Conservation (phyloP, 2,113 vertebrate genomes). For the Struthio camelus region DNA sequence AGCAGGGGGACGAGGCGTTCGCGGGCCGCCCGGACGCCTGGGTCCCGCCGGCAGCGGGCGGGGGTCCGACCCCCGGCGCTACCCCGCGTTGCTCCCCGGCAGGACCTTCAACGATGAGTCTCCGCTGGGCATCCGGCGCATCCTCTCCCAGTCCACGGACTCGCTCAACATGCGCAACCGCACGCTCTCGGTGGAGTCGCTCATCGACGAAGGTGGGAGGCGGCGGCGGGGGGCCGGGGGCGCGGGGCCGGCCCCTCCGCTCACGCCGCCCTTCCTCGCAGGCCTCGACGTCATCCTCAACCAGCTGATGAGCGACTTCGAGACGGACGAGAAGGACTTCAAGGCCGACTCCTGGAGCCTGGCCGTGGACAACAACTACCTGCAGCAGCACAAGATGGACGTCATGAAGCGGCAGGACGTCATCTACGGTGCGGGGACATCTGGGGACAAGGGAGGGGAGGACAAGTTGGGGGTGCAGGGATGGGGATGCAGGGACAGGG, state of each 20-base stretch:
- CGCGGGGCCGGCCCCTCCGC: fast-evolving
- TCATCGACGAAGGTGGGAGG: slow-evolving; percentile 86
- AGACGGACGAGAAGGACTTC: slow-evolving; percentile 86
- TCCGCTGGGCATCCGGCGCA: slow-evolving; percentile 87
- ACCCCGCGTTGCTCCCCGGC: not conserved
- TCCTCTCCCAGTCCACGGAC: slow-evolving; percentile 94
- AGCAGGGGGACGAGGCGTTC: not conserved
- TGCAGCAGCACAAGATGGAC: slow-evolving; percentile 90
- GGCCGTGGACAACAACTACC: slow-evolving; percentile 85
- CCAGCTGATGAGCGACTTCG: slow-evolving; percentile 87
- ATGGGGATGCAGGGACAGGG: not conserved
- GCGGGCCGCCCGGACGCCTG: not conserved
- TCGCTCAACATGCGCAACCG: slow-evolving; percentile 90
- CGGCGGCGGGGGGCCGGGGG: fast-evolving
- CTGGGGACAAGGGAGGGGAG: not conserved
- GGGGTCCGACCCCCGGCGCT: not conserved
- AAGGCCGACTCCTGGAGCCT: slow-evolving; percentile 93
- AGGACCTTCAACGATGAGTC: slow-evolving; percentile 90
- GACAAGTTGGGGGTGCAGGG: not conserved
- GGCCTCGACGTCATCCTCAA: slow-evolving; percentile 79
- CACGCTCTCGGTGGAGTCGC: slow-evolving; percentile 88
- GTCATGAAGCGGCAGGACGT: slow-evolving; percentile 95
- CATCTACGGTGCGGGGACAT: slow-evolving; percentile 83
- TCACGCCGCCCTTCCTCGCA: not conserved
- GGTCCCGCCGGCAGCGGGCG: not conserved